These are phyloP conservation scores for Chinchilla lanigera DNA, from an alignment of 2,113 vertebrate species.

Conservation along the genomic window DNA sequence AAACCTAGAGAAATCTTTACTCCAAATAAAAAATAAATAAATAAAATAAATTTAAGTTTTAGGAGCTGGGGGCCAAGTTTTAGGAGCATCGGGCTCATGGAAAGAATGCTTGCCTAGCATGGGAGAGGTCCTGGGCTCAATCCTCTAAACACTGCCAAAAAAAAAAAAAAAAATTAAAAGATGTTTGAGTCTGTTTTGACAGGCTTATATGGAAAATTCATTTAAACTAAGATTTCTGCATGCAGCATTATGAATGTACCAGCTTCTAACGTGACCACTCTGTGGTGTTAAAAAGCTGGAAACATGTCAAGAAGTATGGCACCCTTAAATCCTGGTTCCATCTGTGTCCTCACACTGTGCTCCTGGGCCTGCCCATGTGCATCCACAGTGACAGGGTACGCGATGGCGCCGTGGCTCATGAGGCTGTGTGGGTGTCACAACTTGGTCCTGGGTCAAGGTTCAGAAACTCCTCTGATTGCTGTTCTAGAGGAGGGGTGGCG, in stretches of 20 bases:
- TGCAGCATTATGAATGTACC: neutral
- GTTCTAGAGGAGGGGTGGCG: neutral
- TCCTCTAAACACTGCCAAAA: neutral
- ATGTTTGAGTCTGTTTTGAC: neutral
- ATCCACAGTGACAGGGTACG: neutral
- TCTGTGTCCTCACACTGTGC: neutral
- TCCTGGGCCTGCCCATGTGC: neutral
- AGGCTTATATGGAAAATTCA: neutral
- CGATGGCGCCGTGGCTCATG: neutral
- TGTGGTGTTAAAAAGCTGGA: neutral
- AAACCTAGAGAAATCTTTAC: neutral
- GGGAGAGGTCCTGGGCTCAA: neutral
- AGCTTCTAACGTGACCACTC: neutral
- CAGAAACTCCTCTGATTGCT: neutral
- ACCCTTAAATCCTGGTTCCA: neutral
- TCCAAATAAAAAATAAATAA: neutral
- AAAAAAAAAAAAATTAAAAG: neutral
- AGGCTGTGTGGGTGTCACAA: neutral
- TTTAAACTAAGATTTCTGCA: slow-evolving; percentile 31
- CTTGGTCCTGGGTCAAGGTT: neutral
- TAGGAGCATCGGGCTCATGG: too few species aligned
- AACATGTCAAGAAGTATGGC: neutral
- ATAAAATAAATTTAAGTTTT: neutral
- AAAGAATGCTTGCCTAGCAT: neutral
- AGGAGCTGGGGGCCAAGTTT: neutral